A percentile compares a stretch with the other conserved stretches of the same genome.
These are phyloP conservation scores for Eupsittula cactorum DNA, from an alignment of 2,113 vertebrate genomes.

Conservation along the genomic window DNA sequence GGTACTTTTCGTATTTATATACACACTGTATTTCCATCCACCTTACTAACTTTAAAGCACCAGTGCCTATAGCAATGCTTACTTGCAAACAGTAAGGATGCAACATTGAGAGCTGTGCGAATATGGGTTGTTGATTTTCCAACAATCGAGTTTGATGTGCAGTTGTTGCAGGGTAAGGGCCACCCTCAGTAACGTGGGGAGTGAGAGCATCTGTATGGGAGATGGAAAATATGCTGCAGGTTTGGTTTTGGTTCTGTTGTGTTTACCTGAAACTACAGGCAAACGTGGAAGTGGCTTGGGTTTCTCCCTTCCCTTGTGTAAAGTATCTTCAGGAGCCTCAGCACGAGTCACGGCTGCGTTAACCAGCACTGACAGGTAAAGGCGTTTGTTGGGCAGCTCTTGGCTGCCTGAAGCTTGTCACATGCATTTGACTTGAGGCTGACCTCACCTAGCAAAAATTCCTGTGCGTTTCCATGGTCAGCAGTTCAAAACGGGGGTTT, in stretches of 20 bases:
- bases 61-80: conserved; percentile 68
- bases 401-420: not conserved
- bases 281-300: not conserved
- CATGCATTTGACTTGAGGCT: not conserved
- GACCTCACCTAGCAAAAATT: not conserved
- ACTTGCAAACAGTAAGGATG: conserved; percentile 50
- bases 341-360: not conserved
- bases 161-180: not conserved
- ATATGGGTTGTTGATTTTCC: conserved; percentile 61
- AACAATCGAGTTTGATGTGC: not conserved
- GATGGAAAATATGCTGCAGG: not conserved
- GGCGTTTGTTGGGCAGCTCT: not conserved
- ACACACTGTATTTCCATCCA: conserved; percentile 5
- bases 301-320: not conserved
- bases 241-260: not conserved
- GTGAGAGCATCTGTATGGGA: not conserved
- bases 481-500: not conserved
- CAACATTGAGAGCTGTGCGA: conserved; percentile 44
- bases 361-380: not conserved
- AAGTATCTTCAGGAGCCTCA: not conserved
- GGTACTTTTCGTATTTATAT: conserved; percentile 17
- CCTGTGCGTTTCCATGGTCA: not conserved
- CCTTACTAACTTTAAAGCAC: conserved; percentile 52
- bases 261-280: not conserved
- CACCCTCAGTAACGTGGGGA: not conserved